phyloP scores from a whole-genome alignment of 1,140 invertebrate genomes.

The Chironomus tepperi region DNA sequence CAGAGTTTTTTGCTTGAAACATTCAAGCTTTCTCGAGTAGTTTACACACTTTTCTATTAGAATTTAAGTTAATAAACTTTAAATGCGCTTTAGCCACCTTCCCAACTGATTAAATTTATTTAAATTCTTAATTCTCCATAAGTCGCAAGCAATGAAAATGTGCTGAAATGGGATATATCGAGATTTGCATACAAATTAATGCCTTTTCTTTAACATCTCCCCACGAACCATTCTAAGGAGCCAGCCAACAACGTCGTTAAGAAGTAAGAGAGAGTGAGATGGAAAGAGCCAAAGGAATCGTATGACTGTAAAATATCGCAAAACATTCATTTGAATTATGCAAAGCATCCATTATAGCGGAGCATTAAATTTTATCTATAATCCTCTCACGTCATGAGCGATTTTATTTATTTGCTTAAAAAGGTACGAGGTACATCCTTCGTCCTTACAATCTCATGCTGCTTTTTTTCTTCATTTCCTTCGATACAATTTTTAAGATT shows the following conservation, averaged over 20 bases:
- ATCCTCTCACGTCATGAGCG: not conserved
- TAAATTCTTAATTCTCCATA: not conserved
- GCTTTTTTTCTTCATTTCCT: not conserved
- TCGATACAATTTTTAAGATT: not conserved
- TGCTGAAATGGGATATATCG: constrained; percentile 12
- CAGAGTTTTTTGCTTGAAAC: too few species aligned
- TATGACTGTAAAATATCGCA: constrained; percentile 11
- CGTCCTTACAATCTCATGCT: too few species aligned
- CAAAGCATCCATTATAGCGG: constrained; percentile 12
- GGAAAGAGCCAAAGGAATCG: not conserved
- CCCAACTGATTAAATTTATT: too few species aligned
- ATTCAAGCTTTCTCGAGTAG: too few species aligned
- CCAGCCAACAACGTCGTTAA: not conserved
- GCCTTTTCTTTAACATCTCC: not conserved
- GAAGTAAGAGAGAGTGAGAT: not conserved
- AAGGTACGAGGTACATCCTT: not conserved
- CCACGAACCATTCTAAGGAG: not conserved
- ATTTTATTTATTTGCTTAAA: constrained; percentile 15
- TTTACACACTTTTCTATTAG: too few species aligned
- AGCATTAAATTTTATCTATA: constrained; percentile 10
- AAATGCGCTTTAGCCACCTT: too few species aligned
- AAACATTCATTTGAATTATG: constrained; percentile 3
- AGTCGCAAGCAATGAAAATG: not conserved
- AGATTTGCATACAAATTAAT: constrained; percentile 14
- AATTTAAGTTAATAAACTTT: too few species aligned